A percentile compares a stretch with the other conserved stretches of the same genome.
phyloP scores from a whole-genome alignment of 2,113 vertebrate species.

The Centropus bengalensis region DNA sequence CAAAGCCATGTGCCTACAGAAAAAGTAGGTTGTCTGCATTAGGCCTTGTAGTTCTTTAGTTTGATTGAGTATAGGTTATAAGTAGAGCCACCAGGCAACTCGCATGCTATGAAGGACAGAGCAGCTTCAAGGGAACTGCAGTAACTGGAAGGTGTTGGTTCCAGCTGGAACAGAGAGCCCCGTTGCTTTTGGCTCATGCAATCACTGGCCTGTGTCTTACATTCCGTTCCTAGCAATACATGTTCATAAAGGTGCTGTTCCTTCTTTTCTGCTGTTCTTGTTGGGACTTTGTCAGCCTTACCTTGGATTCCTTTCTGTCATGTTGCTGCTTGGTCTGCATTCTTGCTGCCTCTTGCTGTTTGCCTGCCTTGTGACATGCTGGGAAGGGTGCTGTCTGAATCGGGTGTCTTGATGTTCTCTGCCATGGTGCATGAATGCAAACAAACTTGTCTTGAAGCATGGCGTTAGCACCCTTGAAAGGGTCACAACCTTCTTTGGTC shows the following conservation, averaged over 20 bases:
- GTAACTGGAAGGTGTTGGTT: neutral
- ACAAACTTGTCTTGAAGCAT: constrained; percentile 47
- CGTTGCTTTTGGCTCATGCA: neutral
- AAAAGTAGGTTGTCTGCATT: neutral
- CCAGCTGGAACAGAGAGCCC: neutral
- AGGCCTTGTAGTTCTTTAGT: neutral
- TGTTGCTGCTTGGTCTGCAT: constrained; percentile 30
- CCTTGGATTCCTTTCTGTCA: neutral
- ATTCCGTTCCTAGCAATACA: neutral
- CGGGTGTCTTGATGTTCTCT: neutral
- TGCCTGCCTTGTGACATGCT: constrained; percentile 42
- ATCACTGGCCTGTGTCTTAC: neutral
- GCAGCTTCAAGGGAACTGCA: neutral
- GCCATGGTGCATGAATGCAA: constrained; percentile 8
- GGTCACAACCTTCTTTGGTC: neutral
- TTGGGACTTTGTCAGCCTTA: neutral
- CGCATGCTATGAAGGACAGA: neutral
- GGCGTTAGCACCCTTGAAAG: constrained; percentile 12
- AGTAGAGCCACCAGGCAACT: neutral
- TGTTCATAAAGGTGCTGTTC: constrained; percentile 13
- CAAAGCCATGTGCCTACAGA: neutral
- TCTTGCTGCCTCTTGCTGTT: constrained; percentile 13
- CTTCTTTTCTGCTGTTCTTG: neutral
- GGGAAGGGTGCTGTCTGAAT: neutral
- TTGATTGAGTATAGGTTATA: neutral